Base-by-base conservation (phyloP, 2,113 vertebrate genomes). In the Symphodus melops region DNA sequence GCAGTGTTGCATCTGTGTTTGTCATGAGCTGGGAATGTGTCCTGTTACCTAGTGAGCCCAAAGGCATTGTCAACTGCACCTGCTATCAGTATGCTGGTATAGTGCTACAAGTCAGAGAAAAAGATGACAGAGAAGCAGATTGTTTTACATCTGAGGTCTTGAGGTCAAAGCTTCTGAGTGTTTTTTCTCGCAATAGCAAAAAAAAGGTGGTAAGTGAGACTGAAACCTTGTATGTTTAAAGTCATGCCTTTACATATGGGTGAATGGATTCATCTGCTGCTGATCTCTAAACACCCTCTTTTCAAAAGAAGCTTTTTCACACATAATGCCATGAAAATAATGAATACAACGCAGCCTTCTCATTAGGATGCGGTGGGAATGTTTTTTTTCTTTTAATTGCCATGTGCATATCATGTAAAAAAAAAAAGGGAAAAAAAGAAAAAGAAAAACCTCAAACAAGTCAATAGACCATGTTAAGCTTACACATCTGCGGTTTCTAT, bases 1-100 rank as follows among this genome's bases (percentile, higher is more conserved):
- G 21, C 23, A 39, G 19, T 41, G 55, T 72, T 77, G 56, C 48
- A 33, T 54, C 9, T 46, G 77, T 67, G 73, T 84, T 75, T 74
- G 73, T 59, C 51, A 41, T 72, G 71, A 72, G 57, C 20, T 9
- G 28, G 55, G 49, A 77, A 68, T 84, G 85, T 72, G 76, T 89
- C 78, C 39, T 62, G 86, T 92, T 83, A 88, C 86, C 68, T 71
- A 72, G 81, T 52, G 52, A 77, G 70, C 72, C 63, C 63, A 36
- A 57, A 57, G 75, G 63, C 75, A 55, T 83, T 88, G 78, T 85
- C 75, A 75, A 11, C 56, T 48, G 64, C 85, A 86, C 81, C 82
- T 85, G 86, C 53, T 75, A 64, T 72, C 55, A 78, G 52, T 66
- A 67, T n/a, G 17, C 39, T 67, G 51, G 19, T 55, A 72, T 87